Base-by-base conservation (phyloP, 37 sponge, comb jelly and placozoan species). In the Oopsacas minuta region DNA sequence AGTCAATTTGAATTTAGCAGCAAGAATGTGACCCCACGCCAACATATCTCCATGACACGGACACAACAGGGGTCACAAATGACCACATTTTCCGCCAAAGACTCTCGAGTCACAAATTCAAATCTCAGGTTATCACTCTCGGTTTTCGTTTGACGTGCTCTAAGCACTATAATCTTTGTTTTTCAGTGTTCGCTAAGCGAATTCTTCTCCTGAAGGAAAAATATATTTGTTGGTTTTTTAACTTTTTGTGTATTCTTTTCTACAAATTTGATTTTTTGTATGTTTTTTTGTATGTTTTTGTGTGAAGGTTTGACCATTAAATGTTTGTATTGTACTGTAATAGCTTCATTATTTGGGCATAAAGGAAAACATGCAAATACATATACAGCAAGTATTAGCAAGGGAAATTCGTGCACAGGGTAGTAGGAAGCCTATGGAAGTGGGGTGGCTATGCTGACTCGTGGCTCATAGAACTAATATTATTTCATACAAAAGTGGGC, bases 91-190 rank as follows among this genome's bases (percentile, higher is more conserved):
- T n/a, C 75, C 7, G 75, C 7, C 28, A n/a, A 32, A 32, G 75
- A 61, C 75, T n/a, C 30, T n/a, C 75, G 22, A 10, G 32, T 61
- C 22, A 25, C 7, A 20, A 32, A 32, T 5, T 61, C 5, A 32
- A n/a, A 61, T 3, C 30, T 12, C 75, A 61, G 28, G 28, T 61
- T 61, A 10, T 61, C n/a, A n/a, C n/a, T n/a, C n/a, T n/a, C n/a
- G n/a, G n/a, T n/a, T n/a, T n/a, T n/a, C n/a, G n/a, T n/a, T n/a
- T n/a, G 28, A 61, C 75, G 75, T 61, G 75, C 75, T 61, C 22
- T 61, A 61, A 61, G 75, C 30, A 61, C 75, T 61, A 61, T 61
- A 61, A 61, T 61, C 32, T 61, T 3, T 61, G 28, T 61, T n/a
- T 3, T 5, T 61, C 75, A 32, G 22, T 25, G 75, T 61, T 20